Evolutionary conservation across 1,140 invertebrate genomes (phyloP), one percentile per base, ranked within the genome.

Genomic region (Magallana ariakensis): DNA sequence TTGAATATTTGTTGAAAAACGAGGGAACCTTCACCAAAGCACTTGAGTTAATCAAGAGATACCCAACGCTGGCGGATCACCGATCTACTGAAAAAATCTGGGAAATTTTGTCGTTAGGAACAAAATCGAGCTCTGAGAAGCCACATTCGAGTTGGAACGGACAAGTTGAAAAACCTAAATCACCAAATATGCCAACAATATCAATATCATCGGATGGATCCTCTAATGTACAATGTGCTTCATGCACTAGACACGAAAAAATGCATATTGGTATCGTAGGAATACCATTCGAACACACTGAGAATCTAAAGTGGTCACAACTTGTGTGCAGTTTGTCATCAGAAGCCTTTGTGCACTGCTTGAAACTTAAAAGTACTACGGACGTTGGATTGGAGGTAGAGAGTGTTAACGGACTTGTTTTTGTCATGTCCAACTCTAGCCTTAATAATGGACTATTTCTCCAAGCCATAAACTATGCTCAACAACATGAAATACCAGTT

Each of bases 1-100:
- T 75, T 19, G 66, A 75, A 75, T 75, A 75, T 75, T 75, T 75
- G 19, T 26, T 26, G 22, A 75, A 75, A 75, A 75, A 75, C 66
- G 66, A 75, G 22, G 66, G 66, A 75, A 75, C 22, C 10, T 75
- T 75, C 15, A 26, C 66, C 26, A 75, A 75, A 75, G 66, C 22
- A 75, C 33, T 75, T 13, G 66, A 75, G 10, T 33, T 75, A 75
- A 75, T 75, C 7, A 75, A 22, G 33, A 22, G 66, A 75, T 75
- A 75, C 22, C 66, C 66, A 26, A 26, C 66, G 13, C 66, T 75
- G 10, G 19, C 66, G 9, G 66, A 75, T 33, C 66, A 75, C 13
- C 66, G 66, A 26, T 75, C 66, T 13, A 75, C 66, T 9, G 66
- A 6, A 13, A 75, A 75, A 75, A 75, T 75, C 66, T 75, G 66